Base-by-base conservation (phyloP, 2,113 vertebrate species). In the Zosterops borbonicus region DNA sequence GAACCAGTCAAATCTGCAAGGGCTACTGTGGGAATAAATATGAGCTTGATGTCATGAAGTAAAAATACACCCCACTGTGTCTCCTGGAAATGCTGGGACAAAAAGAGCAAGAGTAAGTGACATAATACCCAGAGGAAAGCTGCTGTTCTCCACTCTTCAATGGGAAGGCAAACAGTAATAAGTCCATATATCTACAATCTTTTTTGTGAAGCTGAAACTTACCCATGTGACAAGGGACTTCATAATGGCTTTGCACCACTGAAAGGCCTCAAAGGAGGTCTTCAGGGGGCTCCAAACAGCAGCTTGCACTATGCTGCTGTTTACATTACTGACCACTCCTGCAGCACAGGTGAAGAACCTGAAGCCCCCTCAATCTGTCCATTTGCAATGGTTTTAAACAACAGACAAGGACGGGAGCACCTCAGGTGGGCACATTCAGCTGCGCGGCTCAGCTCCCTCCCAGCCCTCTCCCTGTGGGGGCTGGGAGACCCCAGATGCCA, bases 391-490 rank as follows among this genome's bases (percentile, higher is more conserved):
- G 19, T 41, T 81, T 76, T 60, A 56, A 55, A 25, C 9, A 31
- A 47, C 2, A 18, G 37, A 20, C 22, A 56, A 81, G 41, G 41
- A 76, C 9, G 4, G 4, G 60, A 69, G 29, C 19, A 47, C 8
- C 47, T 67, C 53, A 35, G 19, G 12, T 12, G 13, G 23, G 60
- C 37, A 31, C 2, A 0, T 39, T 59, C 58, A 53, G 23, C 58
- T 49, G 19, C 0, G 0, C 11, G 33, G 29, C 53, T 74, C 1
- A 0, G 29, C 20, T 29, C 2, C 1, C 19, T 55, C 39, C 29
- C 47, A 70, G 59, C 25, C n/a, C 37, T 50, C 9, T 46, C 60
- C 47, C 37, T 64, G 6, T 5, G 1, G 27, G 10, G 52, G 6
- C 44, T 31, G 41, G 21, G 37, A 73, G 16, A 60, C 5, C 14